Evolutionary conservation across 2,888 invertebrate species (phyloP).

Genomic region (Acanthopleura granulata): DNA sequence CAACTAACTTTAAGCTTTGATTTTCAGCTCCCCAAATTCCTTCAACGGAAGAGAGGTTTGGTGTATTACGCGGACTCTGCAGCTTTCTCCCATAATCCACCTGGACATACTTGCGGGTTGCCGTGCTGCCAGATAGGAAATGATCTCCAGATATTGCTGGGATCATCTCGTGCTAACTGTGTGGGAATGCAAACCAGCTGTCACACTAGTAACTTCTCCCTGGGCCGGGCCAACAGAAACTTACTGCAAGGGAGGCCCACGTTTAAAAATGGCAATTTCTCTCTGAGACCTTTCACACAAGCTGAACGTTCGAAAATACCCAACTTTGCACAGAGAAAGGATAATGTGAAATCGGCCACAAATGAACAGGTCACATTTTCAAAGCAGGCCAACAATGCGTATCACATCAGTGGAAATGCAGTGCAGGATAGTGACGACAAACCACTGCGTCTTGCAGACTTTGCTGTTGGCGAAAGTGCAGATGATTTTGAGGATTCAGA

Average conservation of each 20-base stretch:
- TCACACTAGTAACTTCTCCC: conserved; percentile 46
- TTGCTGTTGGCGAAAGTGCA: conserved; percentile 18
- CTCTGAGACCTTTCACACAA: conserved; percentile 37
- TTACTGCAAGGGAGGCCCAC: conserved; percentile 34
- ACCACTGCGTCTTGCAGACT: neutral
- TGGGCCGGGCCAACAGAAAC: conserved; percentile 33
- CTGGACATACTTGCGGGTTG: conserved; percentile 60
- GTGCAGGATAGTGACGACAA: no score
- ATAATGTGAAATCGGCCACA: conserved; percentile 6
- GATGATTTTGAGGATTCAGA: conserved; percentile 16
- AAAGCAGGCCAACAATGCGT: neutral
- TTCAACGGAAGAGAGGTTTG: neutral
- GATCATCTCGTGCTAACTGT: neutral
- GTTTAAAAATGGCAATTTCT: conserved; percentile 43
- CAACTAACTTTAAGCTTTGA: neutral
- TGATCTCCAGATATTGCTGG: conserved; percentile 37
- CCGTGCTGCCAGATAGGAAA: conserved; percentile 52
- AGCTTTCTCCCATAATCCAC: conserved; percentile 57
- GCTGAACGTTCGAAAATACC: conserved; percentile 27
- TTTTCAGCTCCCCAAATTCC: conserved; percentile 14
- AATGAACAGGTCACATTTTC: neutral
- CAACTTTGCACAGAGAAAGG: conserved; percentile 27
- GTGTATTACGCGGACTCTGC: conserved; percentile 38
- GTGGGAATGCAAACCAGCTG: conserved; percentile 19
- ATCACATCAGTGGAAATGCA: neutral